Conservation (phyloP, 1,140 invertebrate species). For the Linepithema humile region DNA sequence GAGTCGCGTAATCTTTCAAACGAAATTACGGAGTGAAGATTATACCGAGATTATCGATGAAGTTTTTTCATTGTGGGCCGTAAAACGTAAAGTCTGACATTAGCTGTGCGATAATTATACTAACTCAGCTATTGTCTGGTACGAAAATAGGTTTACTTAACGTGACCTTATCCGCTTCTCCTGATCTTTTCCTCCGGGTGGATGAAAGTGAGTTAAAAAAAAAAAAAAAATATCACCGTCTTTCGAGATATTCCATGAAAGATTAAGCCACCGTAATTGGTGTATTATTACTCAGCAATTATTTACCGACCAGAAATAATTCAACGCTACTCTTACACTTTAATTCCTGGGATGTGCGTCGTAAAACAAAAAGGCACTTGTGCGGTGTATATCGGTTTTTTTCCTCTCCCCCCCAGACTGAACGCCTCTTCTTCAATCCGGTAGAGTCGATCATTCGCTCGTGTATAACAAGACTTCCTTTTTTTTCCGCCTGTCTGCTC, state of each 20-base stretch:
- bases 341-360: neutral
- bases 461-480: slow-evolving; percentile 49
- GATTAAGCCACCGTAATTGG: slow-evolving; percentile 36
- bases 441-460: slow-evolving; percentile 33
- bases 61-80: neutral
- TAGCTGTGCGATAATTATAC: neutral
- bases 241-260: slow-evolving; percentile 7
- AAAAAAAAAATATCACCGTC: neutral
- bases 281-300: slow-evolving; percentile 46
- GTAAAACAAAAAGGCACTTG: slow-evolving; percentile 19
- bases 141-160: neutral
- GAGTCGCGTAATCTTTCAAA: neutral
- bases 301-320: slow-evolving; percentile 57
- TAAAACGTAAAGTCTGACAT: neutral
- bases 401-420: neutral
- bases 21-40: neutral
- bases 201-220: neutral
- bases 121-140: neutral
- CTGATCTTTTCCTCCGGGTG: neutral
- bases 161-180: neutral
- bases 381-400: slow-evolving; percentile 15
- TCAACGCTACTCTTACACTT: neutral
- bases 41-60: neutral
- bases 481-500: slow-evolving; percentile 29
- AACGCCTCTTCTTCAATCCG: slow-evolving; percentile 27